Conservation (phyloP, 2,888 invertebrate species). For the Coenonympha arcania region DNA sequence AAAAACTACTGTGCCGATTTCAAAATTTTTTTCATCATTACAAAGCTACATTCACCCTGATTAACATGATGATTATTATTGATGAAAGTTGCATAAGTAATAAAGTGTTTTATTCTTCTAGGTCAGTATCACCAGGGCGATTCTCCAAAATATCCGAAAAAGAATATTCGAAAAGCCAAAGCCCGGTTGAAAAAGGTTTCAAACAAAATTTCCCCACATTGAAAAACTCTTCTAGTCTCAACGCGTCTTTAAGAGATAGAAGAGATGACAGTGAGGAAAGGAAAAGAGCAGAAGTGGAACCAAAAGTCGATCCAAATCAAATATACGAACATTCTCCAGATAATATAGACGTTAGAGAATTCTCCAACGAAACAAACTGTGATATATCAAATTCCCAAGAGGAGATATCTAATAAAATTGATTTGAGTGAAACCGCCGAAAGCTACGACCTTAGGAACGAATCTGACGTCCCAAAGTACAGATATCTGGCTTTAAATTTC, state of each 20-base stretch:
- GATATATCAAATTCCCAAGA: constrained; percentile 49
- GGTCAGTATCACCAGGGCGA: constrained; percentile 61
- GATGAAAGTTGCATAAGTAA: too few species aligned
- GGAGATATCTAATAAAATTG: constrained; percentile 55
- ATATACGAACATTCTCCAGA: constrained; percentile 67
- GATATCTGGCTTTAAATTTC: constrained; percentile 68
- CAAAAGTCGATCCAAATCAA: constrained; percentile 40
- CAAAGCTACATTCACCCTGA: too few species aligned
- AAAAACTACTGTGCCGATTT: too few species aligned
- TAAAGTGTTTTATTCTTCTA: too few species aligned
- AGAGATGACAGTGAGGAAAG: constrained; percentile 38
- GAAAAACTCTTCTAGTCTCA: constrained; percentile 52
- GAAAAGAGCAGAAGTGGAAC: constrained; percentile 34
- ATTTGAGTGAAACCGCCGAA: constrained; percentile 68
- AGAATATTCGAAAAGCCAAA: constrained; percentile 68
- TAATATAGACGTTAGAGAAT: constrained; percentile 54
- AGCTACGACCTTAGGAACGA: constrained; percentile 62
- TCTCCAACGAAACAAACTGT: constrained; percentile 47
- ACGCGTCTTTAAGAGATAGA: constrained; percentile 42
- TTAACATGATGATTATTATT: too few species aligned
- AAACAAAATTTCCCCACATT: constrained; percentile 55
- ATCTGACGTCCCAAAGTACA: constrained; percentile 54
- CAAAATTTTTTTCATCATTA: too few species aligned
- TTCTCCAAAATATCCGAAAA: constrained; percentile 46
- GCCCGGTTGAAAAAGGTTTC: constrained; percentile 60